Conservation (phyloP, 35 echinoderm and acorn worm genomes). For the Strongylocentrotus purpuratus region DNA sequence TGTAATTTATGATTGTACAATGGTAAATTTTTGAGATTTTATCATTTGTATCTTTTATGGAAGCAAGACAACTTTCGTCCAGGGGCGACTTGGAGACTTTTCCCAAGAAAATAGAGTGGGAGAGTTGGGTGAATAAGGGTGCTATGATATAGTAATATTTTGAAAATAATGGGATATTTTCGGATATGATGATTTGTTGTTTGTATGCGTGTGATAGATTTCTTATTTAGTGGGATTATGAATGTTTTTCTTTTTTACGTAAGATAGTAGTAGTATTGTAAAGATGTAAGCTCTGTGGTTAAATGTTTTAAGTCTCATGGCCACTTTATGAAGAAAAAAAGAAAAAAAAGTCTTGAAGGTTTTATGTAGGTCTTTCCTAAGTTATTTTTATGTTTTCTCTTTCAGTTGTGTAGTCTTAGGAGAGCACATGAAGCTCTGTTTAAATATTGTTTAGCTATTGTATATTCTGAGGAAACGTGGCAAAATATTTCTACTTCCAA, state of each 20-base stretch:
- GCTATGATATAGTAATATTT: constrained; percentile 36
- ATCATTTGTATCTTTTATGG: constrained; percentile 44
- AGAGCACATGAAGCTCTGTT: not conserved
- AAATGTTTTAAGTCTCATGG: not conserved
- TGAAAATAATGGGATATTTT: constrained; percentile 42
- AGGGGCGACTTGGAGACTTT: not conserved
- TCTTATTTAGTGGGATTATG: constrained; percentile 47
- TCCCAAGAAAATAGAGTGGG: not conserved
- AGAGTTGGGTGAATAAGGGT: constrained; percentile 28
- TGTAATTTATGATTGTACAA: constrained; percentile 42
- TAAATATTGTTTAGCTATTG: not conserved
- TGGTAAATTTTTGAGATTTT: constrained; percentile 45
- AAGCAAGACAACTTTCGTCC: constrained; percentile 28
- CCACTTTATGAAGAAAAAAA: not conserved
- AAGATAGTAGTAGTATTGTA: constrained; percentile 36
- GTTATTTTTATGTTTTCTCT: constrained; percentile 55
- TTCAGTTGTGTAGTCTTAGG: constrained; percentile 11
- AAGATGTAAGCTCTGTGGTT: constrained; percentile 20
- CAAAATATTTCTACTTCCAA: constrained; percentile 2
- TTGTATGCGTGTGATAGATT: constrained; percentile 29
- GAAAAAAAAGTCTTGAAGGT: constrained; percentile 1
- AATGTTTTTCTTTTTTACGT: not conserved
- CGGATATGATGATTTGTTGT: not conserved
- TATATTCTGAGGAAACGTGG: not conserved
- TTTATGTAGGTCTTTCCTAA: constrained; percentile 38